A percentile compares a stretch with the other conserved stretches of the same genome.
These are phyloP conservation scores for Oreochromis tanganicae DNA, from an alignment of 2,113 vertebrate genomes.

Conservation along the genomic window DNA sequence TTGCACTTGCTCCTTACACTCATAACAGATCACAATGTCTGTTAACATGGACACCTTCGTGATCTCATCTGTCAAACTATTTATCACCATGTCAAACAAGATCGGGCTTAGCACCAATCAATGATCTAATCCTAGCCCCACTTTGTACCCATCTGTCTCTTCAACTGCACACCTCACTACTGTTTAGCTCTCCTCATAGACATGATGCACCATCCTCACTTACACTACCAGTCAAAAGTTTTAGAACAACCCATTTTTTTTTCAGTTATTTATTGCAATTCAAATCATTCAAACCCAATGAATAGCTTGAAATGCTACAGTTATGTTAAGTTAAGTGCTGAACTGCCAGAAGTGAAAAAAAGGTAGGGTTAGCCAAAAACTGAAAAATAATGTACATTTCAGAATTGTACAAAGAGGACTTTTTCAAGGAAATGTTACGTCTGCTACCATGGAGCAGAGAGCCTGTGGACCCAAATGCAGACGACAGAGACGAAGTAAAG, in stretches of 20 bases:
- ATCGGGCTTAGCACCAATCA: background rate
- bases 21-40: background rate
- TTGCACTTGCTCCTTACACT: background rate
- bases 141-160: background rate
- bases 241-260: background rate
- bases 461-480: background rate
- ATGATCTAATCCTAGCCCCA: background rate
- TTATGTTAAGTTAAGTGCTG: background rate
- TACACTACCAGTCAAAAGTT: background rate
- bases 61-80: background rate
- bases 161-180: background rate
- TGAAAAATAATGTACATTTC: background rate
- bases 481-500: background rate
- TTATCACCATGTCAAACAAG: background rate
- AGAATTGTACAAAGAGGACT: background rate
- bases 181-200: background rate
- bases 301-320: background rate
- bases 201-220: background rate
- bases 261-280: background rate
- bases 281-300: background rate
- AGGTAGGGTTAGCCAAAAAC: background rate
- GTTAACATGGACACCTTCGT: background rate
- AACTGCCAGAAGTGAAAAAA: background rate
- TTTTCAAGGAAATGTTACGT: background rate
- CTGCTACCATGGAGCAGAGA: background rate